Base-by-base conservation (phyloP, 2,888 invertebrate species). In the Trachelus stipa region DNA sequence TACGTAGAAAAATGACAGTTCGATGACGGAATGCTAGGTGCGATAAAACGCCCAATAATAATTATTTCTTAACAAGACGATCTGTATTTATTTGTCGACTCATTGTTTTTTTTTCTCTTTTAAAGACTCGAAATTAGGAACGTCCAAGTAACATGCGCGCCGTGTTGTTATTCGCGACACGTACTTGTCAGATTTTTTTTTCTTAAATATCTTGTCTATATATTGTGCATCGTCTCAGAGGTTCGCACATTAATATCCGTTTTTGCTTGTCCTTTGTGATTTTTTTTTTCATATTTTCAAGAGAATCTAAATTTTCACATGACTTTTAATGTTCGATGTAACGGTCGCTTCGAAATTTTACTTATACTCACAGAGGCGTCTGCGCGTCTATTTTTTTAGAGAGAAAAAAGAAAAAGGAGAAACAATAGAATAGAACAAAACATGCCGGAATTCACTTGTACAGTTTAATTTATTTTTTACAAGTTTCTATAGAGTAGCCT, bases 331-430 rank as follows among this genome's bases (percentile, higher is more conserved):
- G 9, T 56, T 56, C 56, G 56, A 56, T 56, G 9, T 56, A 56
- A 56, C 56, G 56, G 56, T 56, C 56, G 56, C 56, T 56, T 56
- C 23, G 56, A 56, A 56, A 56, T 56, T 56, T 56, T 56, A 56
- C 56, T 56, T 23, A 56, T 15, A 40, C 40, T 15, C 40, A 15
- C 40, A 15, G 40, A 40, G 40, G 15, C 30, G 73, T 71, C 73
- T 34, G 34, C 56, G 75, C 69, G 34, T 74, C 33, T 73, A 69
- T 69, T 71, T 69, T 75, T 34, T 74, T 73, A 34, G 75, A 69
- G 73, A 23, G 37, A 77, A 81, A 79, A 82, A 74, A 40, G 68
- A 76, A 74, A 77, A 76, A 73, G 73, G 68, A 77, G 76, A 34
- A 68, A 76, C 40, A 40, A 73, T n/a, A 33, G 35, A 37, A 68